Evolutionary conservation across 2,888 invertebrate genomes (phyloP), one percentile per base, ranked within the genome.

Genomic region (Thereva unica): DNA sequence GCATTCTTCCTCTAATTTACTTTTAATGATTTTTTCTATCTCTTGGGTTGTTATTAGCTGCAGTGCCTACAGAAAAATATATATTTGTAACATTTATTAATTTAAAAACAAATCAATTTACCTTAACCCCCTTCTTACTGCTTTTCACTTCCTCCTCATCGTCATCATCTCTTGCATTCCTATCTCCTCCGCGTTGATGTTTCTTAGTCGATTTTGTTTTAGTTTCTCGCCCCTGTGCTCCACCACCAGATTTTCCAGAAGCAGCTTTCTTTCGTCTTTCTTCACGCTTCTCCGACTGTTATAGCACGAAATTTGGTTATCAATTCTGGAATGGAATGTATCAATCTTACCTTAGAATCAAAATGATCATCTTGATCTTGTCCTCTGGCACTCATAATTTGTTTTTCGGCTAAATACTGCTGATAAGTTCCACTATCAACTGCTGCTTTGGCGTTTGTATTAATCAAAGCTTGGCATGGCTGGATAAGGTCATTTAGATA

Each of bases 191-290:
- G 75, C 80, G 82, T 69, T 80, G 80, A 78, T 88, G 88, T 82
- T 95, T 97, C 76, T 97, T 97, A 0, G 91, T 91, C 2, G 95
- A 91, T 77, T 94, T 96, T 0, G 94, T 96, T 83, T 95, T 97
- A 0, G 95, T 95, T 84, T 97, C 97, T 45, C 97, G 85, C 0
- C 97, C 97, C 79, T 96, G 96, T 8, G 90, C 87, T 1, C 96
- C 96, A 10, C 96, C 95, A 9, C 96, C 96, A 56, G 89, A 89
- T 84, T 95, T 96, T 1, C 94, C 94, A 37, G 88, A 86, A 4
- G 89, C 83, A 2, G 95, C 95, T 78, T 94, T 95, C 76, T 92
- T 92, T 67, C 94, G 85, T 8, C 96, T 85, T 74, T 96, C 95
- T 65, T 97, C 95, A 69, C 93, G 88, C 75, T 89, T 89, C 74